Evolutionary conservation across 2,797 vertebrate genomes (phyloP).

Genomic region (Ispidina lecontei): DNA sequence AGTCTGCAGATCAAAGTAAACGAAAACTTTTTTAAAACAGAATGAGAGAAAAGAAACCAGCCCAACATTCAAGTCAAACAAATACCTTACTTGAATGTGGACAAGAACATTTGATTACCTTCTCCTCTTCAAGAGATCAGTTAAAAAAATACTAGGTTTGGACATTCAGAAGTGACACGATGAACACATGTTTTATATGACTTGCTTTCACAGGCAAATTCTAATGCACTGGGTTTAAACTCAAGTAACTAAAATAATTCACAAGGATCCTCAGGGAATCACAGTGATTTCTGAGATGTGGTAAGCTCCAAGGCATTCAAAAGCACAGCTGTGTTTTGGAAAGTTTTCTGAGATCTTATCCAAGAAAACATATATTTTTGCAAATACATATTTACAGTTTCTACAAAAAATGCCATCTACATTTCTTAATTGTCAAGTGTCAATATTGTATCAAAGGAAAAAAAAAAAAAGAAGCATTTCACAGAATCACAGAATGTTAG

Average conservation of each 20-base stretch:
- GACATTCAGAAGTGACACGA: background rate
- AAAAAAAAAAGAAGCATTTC: background rate
- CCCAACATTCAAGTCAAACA: background rate
- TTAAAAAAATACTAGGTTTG: background rate
- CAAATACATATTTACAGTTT: background rate
- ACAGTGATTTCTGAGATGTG: background rate
- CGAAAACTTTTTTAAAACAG: background rate
- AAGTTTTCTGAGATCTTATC: background rate
- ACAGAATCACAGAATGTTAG: too few relatives aligned
- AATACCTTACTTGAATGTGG: background rate
- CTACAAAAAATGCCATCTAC: background rate
- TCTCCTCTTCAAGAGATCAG: background rate
- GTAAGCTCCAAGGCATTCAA: background rate
- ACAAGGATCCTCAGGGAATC: background rate
- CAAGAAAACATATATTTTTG: background rate
- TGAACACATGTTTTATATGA: conserved; percentile 19
- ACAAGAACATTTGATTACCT: background rate
- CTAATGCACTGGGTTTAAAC: background rate
- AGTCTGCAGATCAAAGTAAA: background rate
- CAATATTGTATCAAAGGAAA: background rate
- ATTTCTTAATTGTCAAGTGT: background rate
- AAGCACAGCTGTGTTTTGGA: background rate
- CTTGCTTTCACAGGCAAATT: background rate
- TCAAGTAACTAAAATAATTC: background rate
- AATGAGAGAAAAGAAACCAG: background rate